Conservation (phyloP, 2,113 vertebrate genomes). For the Lycaon pictus region DNA sequence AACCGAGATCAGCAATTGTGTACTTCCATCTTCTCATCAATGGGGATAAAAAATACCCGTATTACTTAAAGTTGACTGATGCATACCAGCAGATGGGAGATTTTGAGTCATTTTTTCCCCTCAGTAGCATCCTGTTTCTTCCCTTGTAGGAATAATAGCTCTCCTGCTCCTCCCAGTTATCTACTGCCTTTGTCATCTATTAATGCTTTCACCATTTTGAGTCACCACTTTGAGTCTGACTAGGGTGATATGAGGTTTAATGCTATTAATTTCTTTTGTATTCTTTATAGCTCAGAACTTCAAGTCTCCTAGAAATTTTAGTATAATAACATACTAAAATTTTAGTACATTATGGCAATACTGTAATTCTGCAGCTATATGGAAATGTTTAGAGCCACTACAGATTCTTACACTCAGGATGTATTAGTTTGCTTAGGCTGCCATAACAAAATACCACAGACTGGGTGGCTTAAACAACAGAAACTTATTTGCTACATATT, state of each 20-base stretch:
- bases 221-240: neutral
- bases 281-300: neutral
- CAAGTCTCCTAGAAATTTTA: constrained; percentile 15
- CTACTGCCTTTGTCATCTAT: neutral
- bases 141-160: neutral
- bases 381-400: neutral
- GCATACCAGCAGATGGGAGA: neutral
- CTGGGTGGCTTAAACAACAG: neutral
- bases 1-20: neutral
- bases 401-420: neutral
- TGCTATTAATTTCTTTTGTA: neutral
- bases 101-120: neutral
- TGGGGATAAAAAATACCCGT: neutral
- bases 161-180: neutral
- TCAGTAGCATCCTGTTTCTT: neutral
- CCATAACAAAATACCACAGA: neutral
- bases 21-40: neutral
- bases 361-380: neutral
- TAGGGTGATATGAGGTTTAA: neutral
- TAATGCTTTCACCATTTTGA: neutral
- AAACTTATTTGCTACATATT: neutral
- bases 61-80: neutral
- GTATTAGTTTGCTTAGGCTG: neutral
- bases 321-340: neutral
- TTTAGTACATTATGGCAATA: neutral